Percentiles rank a stretch among this genome's conserved stretches.
These are phyloP conservation scores for Zapornia atra DNA, from an alignment of 2,113 vertebrate genomes.

Conservation along the genomic window DNA sequence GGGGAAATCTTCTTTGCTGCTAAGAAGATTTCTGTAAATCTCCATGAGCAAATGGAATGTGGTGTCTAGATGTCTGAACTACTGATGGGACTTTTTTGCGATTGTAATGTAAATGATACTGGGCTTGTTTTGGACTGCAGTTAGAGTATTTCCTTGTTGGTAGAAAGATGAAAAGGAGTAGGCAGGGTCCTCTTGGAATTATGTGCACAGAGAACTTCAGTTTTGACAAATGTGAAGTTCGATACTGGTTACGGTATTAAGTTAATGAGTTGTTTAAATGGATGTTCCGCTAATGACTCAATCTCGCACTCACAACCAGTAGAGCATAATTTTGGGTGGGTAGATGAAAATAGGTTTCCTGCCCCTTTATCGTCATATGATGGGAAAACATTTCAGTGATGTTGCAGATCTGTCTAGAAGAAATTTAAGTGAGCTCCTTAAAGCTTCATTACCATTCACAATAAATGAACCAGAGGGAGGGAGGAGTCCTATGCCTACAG, in stretches of 20 bases:
- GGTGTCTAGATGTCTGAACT: constrained; percentile 38
- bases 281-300: not conserved
- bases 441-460: not conserved
- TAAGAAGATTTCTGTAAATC: constrained; percentile 72
- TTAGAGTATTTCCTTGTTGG: constrained; percentile 40
- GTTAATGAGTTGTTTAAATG: constrained; percentile 32
- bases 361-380: not conserved
- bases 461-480: not conserved
- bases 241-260: not conserved
- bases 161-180: constrained; percentile 45
- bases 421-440: not conserved
- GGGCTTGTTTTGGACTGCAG: constrained; percentile 18
- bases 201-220: not conserved
- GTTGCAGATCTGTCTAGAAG: not conserved
- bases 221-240: constrained; percentile 52
- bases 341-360: not conserved
- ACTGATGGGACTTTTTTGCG: not conserved
- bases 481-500: not conserved
- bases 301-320: not conserved
- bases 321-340: not conserved
- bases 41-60: constrained; percentile 29
- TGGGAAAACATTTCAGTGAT: not conserved
- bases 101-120: constrained; percentile 51
- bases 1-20: constrained; percentile 59
- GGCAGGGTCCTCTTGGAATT: constrained; percentile 13